Base-by-base conservation (phyloP, 2,113 vertebrate genomes). In the Silurus asotus region DNA sequence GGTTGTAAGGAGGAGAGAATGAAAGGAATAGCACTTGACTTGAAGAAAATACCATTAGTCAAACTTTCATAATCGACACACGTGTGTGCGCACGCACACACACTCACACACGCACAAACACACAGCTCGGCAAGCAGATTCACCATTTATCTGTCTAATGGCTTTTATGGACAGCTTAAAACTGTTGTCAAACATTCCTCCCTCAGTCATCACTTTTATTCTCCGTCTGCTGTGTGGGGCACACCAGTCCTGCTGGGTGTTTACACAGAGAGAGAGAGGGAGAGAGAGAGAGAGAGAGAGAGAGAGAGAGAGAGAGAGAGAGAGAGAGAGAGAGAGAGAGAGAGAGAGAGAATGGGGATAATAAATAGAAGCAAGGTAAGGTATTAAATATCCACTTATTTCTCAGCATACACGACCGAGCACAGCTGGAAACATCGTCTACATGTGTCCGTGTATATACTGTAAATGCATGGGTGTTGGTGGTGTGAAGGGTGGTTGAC, bases 121-220 rank as follows among this genome's bases (percentile, higher is more conserved):
- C 76, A 56, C 77, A 45, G 10, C 69, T 86, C 70, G 75, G 15
- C 64, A 23, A 81, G 55, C 76, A 81, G 85, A 81, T 87, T 74
- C 79, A 76, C 56, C 79, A 86, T 86, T 82, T 87, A 87, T 86
- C 85, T 86, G 70, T 87, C 62, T 87, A 89, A 87, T 89, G 82
- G 88, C 85, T 85, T 87, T 83, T 89, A 87, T 81, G 84, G 85
- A 89, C 78, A 87, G 78, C 74, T 84, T 89, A 87, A 87, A 89
- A 84, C 69, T 84, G 82, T 89, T 75, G 85, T 86, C 85, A 86
- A 86, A 82, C 85, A 82, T 86, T 82, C 69, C 85, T 82, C 79
- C 69, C 79, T 82, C 85, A 49, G 56, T 86, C 85, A 86, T 82
- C 79, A 87, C 82, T 85, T 59, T 84, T 89, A 81, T 89, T 85